Evolutionary conservation across 1,140 invertebrate species (phyloP).

Genomic region (Drosophila insularis): DNA sequence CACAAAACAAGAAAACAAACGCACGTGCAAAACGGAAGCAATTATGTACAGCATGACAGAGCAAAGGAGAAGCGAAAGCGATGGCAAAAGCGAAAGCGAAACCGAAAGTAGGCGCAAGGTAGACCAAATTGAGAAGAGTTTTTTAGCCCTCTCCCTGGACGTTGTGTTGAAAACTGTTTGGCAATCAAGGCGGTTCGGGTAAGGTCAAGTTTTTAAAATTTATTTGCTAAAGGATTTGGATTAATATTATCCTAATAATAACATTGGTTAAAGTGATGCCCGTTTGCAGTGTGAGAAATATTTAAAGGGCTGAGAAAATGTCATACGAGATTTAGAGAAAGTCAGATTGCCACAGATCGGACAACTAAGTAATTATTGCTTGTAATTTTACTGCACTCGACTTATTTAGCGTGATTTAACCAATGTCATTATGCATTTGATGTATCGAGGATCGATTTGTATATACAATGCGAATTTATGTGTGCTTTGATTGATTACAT

Average conservation of each 20-base stretch:
- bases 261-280: not conserved
- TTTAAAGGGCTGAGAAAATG: too few relatives aligned
- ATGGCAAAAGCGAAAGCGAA: conserved; percentile 3
- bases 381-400: too few relatives aligned
- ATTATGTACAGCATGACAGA: conserved; percentile 70
- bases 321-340: too few relatives aligned
- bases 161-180: conserved; percentile 33
- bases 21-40: conserved; percentile 76
- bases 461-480: conserved; percentile 13
- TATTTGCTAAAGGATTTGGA: not conserved
- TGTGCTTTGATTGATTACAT: conserved; percentile 19
- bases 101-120: conserved; percentile 8
- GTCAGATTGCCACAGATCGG: too few relatives aligned
- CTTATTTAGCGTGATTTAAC: not conserved
- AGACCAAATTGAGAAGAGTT: not conserved
- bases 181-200: conserved; percentile 22
- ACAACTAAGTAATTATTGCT: too few relatives aligned
- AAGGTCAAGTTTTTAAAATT: not conserved
- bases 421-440: not conserved
- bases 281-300: too few relatives aligned
- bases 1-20: conserved; percentile 61
- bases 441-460: not conserved
- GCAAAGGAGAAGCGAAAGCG: conserved; percentile 8
- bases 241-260: not conserved
- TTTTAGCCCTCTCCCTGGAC: conserved; percentile 23